These are phyloP conservation scores for Plodia interpunctella DNA, from an alignment of 1,140 invertebrate genomes.

Conservation along the genomic window DNA sequence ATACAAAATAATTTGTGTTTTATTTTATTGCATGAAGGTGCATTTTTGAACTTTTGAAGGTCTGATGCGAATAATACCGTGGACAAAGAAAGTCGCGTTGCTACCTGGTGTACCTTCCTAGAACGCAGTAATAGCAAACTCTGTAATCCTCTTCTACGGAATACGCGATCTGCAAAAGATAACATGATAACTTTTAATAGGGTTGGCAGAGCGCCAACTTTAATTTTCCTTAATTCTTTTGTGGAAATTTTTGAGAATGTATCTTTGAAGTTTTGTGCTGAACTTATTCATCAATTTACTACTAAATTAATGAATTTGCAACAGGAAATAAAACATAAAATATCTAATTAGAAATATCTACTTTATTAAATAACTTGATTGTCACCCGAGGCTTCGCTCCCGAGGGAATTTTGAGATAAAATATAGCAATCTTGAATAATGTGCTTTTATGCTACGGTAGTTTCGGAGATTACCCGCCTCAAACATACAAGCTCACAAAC, in stretches of 20 bases:
- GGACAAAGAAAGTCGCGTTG: conserved; percentile 49
- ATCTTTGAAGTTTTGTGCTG: no score
- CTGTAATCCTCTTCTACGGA: conserved; percentile 67
- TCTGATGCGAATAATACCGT: conserved; percentile 15
- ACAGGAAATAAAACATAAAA: no score
- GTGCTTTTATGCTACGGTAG: no score
- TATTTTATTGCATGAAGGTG: conserved; percentile 18
- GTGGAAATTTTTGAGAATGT: neutral
- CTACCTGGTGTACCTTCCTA: conserved; percentile 69
- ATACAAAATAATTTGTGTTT: conserved; percentile 1
- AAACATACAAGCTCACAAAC: no score
- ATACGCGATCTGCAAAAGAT: conserved; percentile 64
- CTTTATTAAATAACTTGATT: no score
- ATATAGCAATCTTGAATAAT: no score
- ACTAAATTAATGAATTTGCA: no score
- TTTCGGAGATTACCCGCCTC: no score
- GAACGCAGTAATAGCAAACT: conserved; percentile 66
- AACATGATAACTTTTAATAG: conserved; percentile 57
- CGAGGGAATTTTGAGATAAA: no score
- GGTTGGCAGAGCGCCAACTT: conserved; percentile 32
- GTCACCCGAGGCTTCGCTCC: no score
- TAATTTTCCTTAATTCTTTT: neutral
- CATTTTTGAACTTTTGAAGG: neutral
- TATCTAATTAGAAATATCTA: no score
- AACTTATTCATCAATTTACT: no score